Percentiles rank a stretch among this genome's conserved stretches.
Conservation (phyloP, 2,797 vertebrate species). For the Crypturellus tataupa region DNA sequence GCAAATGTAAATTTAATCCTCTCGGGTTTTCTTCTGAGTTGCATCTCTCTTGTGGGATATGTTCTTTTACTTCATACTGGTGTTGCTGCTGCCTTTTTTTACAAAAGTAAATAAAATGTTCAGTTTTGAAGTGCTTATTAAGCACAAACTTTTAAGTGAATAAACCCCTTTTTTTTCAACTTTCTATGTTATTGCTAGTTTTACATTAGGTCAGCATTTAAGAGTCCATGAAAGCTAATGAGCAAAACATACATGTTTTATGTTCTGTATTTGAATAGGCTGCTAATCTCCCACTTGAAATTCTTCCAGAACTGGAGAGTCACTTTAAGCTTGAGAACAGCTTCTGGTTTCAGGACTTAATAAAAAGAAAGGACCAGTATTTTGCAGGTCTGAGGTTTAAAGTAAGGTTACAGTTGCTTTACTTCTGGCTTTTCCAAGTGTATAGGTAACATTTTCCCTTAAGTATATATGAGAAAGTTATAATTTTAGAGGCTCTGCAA, state of each 20-base stretch:
- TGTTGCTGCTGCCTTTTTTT: neutral
- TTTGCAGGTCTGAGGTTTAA: slow-evolving; percentile 17
- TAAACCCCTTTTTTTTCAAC: neutral
- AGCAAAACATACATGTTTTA: slow-evolving; percentile 29
- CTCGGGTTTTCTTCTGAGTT: slow-evolving; percentile 16
- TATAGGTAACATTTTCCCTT: neutral
- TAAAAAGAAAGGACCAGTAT: neutral
- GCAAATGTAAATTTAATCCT: slow-evolving; percentile 41
- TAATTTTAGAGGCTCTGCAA: neutral
- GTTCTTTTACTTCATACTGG: neutral
- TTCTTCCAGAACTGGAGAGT: slow-evolving; percentile 33
- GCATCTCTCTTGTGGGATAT: slow-evolving; percentile 9
- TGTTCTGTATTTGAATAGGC: slow-evolving; percentile 11
- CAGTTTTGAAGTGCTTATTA: neutral
- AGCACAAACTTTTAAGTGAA: neutral
- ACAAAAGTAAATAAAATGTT: neutral
- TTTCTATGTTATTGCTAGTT: neutral
- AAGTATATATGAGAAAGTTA: neutral
- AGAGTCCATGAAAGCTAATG: neutral
- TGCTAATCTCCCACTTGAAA: slow-evolving; percentile 48
- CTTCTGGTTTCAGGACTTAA: slow-evolving; percentile 23
- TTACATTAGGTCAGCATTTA: slow-evolving; percentile 16
- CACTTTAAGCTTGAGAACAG: slow-evolving; percentile 9
- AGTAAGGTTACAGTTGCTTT: neutral
- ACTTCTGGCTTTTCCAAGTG: neutral